Conservation (phyloP, 2,113 vertebrate genomes). For the Muntiacus muntjak region DNA sequence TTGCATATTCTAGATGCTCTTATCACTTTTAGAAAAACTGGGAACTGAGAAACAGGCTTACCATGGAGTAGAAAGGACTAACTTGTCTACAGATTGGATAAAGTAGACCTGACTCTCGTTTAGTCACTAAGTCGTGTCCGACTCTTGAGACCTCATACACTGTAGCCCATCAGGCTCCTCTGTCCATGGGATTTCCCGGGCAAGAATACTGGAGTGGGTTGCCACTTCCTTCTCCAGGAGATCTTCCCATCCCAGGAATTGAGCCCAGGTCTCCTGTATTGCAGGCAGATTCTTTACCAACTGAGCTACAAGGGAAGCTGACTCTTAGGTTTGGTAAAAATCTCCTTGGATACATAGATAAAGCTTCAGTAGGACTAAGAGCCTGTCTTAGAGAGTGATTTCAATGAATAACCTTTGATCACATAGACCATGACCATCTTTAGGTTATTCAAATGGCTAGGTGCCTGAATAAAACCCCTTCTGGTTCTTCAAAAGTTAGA, state of each 20-base stretch:
- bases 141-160: no score
- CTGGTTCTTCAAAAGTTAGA: neutral
- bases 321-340: neutral
- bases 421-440: neutral
- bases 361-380: neutral
- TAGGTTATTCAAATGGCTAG: neutral
- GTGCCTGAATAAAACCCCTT: neutral
- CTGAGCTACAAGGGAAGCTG: no score
- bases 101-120: neutral
- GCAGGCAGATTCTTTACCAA: no score
- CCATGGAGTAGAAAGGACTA: neutral
- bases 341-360: neutral
- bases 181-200: no score
- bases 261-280: no score
- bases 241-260: no score
- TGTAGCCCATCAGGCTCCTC: no score
- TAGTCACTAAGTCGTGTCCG: no score
- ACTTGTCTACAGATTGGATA: neutral
- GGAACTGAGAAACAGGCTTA: neutral
- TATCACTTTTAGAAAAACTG: neutral
- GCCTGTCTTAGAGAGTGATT: neutral
- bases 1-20: neutral
- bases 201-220: no score
- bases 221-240: no score
- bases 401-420: neutral